phyloP scores from a whole-genome alignment of 2,113 vertebrate genomes.

The Saguinus midas region DNA sequence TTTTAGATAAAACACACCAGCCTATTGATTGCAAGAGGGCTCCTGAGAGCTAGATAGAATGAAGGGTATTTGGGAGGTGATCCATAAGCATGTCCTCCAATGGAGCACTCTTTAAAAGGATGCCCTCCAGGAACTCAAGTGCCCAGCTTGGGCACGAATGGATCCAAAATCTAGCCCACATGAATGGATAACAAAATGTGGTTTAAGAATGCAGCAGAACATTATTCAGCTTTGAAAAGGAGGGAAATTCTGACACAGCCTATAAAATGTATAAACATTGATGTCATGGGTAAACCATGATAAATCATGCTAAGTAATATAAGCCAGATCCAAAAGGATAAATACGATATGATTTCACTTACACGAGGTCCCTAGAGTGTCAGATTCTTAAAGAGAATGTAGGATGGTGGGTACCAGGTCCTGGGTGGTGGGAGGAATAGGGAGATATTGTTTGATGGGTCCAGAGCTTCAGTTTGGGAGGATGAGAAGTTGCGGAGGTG shows the following conservation, averaged over 20 bases:
- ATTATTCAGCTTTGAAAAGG: neutral
- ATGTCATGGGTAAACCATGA: neutral
- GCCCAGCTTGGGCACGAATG: neutral
- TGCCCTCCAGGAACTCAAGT: neutral
- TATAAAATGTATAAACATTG: accelerated
- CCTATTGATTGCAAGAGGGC: neutral
- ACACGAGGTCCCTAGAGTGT: accelerated
- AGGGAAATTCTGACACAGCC: accelerated
- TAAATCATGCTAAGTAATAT: too few species aligned
- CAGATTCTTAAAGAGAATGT: neutral
- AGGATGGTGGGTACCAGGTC: neutral
- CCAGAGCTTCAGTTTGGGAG: neutral
- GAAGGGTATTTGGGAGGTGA: neutral
- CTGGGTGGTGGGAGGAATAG: neutral
- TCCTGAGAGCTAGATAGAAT: neutral
- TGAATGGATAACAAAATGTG: neutral
- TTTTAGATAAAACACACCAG: neutral
- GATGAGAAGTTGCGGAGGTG: neutral
- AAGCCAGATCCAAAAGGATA: neutral
- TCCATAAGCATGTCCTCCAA: accelerated
- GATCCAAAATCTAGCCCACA: too few species aligned
- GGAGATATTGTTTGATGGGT: neutral
- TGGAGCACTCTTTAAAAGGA: neutral
- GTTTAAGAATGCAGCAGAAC: accelerated
- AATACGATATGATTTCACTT: accelerated